Evolutionary conservation across 2,113 vertebrate species (phyloP).

Genomic region (Thomomys bottae): DNA sequence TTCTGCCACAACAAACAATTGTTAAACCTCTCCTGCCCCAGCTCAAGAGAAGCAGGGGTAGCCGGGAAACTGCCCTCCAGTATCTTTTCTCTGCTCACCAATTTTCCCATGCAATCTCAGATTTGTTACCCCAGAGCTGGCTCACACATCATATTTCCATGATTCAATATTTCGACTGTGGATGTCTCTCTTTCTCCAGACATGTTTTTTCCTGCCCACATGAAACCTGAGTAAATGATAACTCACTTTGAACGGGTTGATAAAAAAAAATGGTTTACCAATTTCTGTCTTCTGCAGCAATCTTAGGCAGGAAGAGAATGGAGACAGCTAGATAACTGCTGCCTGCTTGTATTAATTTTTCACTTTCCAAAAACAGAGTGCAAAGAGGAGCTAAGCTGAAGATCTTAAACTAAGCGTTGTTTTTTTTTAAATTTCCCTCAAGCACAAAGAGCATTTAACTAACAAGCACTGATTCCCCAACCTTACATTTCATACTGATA

Average conservation of each 20-base stretch:
- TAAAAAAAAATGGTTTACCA: slow-evolving; percentile 20
- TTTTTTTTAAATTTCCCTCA: not conserved
- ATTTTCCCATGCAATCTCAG: slow-evolving; percentile 35
- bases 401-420: not conserved
- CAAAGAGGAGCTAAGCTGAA: not conserved
- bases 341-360: not conserved
- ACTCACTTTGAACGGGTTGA: slow-evolving; percentile 42
- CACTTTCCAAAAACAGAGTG: not conserved
- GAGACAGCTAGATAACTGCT: not conserved
- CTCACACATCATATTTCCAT: not conserved
- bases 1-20: slow-evolving; percentile 79
- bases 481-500: not conserved
- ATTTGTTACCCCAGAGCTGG: slow-evolving; percentile 28
- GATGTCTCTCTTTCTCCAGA: slow-evolving; percentile 43
- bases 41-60: slow-evolving; percentile 66
- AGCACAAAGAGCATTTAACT: not conserved
- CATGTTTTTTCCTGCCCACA: slow-evolving; percentile 63
- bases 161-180: slow-evolving; percentile 62
- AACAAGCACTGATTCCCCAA: not conserved
- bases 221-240: slow-evolving; percentile 63
- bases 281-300: not conserved
- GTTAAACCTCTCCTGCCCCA: slow-evolving; percentile 72
- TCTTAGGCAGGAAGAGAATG: not conserved
- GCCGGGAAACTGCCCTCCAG: slow-evolving; percentile 40
- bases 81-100: slow-evolving; percentile 22